Base-by-base conservation (phyloP, 2,113 vertebrate species). In the Cyprinodon brontotheroides region DNA sequence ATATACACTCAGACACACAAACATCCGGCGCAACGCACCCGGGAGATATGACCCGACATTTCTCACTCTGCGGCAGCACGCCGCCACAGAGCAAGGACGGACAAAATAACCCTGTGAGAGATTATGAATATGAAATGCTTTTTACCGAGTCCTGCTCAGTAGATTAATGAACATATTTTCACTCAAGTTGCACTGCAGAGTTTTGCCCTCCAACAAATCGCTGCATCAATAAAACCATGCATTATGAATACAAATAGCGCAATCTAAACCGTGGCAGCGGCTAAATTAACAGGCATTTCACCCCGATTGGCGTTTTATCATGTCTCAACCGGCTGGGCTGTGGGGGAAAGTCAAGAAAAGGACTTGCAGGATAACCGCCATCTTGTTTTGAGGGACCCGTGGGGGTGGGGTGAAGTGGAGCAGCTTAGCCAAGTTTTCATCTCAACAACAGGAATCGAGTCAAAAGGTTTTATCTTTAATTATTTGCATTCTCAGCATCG, bases 91-190 rank as follows among this genome's bases (percentile, higher is more conserved):
- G 79, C 41, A 74, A 81, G 78, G 78, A 84, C 78, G 80, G 86
- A 86, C 83, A 83, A 76, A 89, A 86, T 71, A 78, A 86, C 81
- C 65, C 75, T 70, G 75, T 65, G n/a, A 81, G 82, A 91, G 89
- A 90, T 91, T 85, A 87, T 89, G 86, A 91, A 90, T 88, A 91
- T 86, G 74, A 88, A 89, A 88, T 73, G 81, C 67, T 88, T 92
- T 83, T 88, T 79, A 81, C 77, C 69, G 83, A 83, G 80, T 87
- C 83, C 80, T 83, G 77, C 83, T 89, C 87, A 53, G 68, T 67
- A 83, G 88, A 92, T 91, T 91, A 91, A 91, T 91, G 88, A 90
- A 90, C 89, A 91, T 87, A 88, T 91, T 91, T 91, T 88, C 82
- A 86, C 87, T 87, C 85, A 87, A 88, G 85, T 89, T 90, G 85